A percentile compares a stretch with the other conserved stretches of the same genome.
Evolutionary conservation across 2,113 vertebrate genomes (phyloP).

Genomic region (Aegypius monachus): DNA sequence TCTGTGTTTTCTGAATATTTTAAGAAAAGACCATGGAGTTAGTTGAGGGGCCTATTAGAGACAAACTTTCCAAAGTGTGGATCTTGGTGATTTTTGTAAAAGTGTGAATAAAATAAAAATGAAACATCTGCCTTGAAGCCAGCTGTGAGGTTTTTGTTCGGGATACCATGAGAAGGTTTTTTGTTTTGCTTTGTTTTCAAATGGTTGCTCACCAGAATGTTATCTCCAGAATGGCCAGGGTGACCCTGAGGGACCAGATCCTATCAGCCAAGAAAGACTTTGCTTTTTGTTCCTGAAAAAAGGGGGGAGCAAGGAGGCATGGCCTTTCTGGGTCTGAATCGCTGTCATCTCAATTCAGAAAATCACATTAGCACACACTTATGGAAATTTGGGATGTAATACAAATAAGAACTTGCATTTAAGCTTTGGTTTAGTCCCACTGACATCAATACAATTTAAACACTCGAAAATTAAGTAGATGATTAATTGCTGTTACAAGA

Average conservation of each 20-base stretch:
- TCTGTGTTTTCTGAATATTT: background rate
- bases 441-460: background rate
- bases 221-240: background rate
- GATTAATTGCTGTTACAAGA: background rate
- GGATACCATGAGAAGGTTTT: background rate
- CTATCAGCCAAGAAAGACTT: background rate
- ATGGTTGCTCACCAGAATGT: background rate
- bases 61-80: background rate
- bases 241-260: background rate
- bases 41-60: background rate
- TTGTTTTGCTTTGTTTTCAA: background rate
- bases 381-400: background rate
- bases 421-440: background rate
- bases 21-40: background rate
- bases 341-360: background rate
- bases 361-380: background rate
- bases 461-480: background rate
- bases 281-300: background rate
- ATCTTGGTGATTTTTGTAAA: background rate
- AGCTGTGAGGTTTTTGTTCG: background rate
- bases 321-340: background rate
- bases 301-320: fast-evolving
- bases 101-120: background rate
- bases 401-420: background rate
- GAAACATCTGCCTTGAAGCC: background rate